Base-by-base conservation (phyloP, 2,113 vertebrate species). In the Spilogale gracilis region DNA sequence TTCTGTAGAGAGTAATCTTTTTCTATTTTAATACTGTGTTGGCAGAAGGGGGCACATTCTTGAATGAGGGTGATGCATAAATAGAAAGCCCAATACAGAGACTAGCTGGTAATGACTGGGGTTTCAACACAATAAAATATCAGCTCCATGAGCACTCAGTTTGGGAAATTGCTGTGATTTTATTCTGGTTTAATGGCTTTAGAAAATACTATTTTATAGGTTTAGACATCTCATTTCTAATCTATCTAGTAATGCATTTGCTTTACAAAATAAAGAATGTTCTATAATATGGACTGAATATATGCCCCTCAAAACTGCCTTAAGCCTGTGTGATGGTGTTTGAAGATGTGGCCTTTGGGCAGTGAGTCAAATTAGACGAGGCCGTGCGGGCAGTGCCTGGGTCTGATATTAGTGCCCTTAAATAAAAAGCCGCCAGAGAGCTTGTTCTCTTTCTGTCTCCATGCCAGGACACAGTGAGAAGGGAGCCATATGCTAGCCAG, bases 141-240 rank as follows among this genome's bases (percentile, higher is more conserved):
- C 50, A 92, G 73, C 86, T 82, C 54, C 45, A 50, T 73, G 7
- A 87, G 56, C 65, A 79, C 74, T 89, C 38, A 50, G 74, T 85
- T 86, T 97, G 79, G 43, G 65, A 78, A 94, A 97, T 30, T 79
- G 87, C 73, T 89, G 74, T 86, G 61, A 78, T 61, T 97, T 93
- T 89, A 92, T 78, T 96, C 54, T 52, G 48, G 30, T 60, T 63
- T 89, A 69, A 96, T 67, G 73, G 32, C 18, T 89, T 71, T 91
- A 81, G 78, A 91, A 95, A 91, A 93, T n/a, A 58, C 2, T 56
- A 45, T 79, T 88, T 93, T 63, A 85, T 88, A 91, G 74, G 50
- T 88, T 76, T 80, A 58, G 78, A 52, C 5, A 4, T 23, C 95
- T 89, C 7, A 32, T 61, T 71, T 92, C 79, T 74, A 58, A 58